Percentiles rank a stretch among this genome's conserved stretches.
Evolutionary conservation across 2,888 invertebrate genomes (phyloP).

Genomic region (Coleophora flavipennella): DNA sequence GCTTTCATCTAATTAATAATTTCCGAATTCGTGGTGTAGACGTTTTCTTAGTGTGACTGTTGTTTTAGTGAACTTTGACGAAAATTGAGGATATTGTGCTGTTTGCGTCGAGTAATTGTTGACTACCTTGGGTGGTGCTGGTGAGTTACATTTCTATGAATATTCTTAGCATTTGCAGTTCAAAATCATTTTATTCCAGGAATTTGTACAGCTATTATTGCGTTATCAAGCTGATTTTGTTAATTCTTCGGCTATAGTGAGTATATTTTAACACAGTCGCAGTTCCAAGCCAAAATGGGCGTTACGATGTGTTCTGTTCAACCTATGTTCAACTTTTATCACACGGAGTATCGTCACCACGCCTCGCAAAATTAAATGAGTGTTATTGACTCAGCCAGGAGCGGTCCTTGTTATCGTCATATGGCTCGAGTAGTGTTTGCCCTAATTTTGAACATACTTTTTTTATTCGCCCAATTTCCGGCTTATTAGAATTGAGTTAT

Average conservation of each 20-base stretch:
- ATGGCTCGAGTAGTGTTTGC: not conserved
- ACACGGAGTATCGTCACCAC: constrained; percentile 38
- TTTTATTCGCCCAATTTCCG: not conserved
- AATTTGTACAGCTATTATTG: constrained; percentile 1
- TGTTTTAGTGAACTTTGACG: constrained; percentile 19
- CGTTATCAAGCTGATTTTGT: no score
- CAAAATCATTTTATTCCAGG: constrained; percentile 15
- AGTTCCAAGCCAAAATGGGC: constrained; percentile 52
- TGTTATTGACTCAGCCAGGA: constrained; percentile 19
- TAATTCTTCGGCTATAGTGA: no score
- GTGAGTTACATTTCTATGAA: constrained; percentile 52
- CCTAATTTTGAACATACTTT: not conserved
- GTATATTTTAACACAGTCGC: constrained; percentile 5
- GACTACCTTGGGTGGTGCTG: constrained; percentile 59
- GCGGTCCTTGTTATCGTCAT: constrained; percentile 1
- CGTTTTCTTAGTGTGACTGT: constrained; percentile 32
- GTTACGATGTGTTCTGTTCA: constrained; percentile 51
- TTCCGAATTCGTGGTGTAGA: constrained; percentile 28
- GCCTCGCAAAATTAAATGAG: constrained; percentile 15
- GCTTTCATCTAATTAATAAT: constrained; percentile 34
- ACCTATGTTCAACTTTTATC: constrained; percentile 51
- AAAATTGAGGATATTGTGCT: constrained; percentile 32
- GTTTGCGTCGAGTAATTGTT: constrained; percentile 38
- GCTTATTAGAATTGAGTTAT: constrained; percentile 4
- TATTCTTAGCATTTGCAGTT: constrained; percentile 35